These are phyloP conservation scores for Cnemophilus loriae DNA, from an alignment of 2,113 vertebrate species.

Conservation along the genomic window DNA sequence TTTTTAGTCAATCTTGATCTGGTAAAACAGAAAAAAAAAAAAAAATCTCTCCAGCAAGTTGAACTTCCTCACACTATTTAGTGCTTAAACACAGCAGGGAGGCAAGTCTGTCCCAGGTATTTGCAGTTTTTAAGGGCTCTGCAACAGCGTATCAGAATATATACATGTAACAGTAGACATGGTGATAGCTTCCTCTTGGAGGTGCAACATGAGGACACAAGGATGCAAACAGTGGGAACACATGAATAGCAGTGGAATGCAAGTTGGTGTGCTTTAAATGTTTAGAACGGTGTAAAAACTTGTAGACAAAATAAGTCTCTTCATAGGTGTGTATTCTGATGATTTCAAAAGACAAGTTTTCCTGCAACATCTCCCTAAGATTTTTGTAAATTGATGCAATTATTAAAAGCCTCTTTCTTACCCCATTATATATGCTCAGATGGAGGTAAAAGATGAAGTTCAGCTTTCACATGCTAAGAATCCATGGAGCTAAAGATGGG, in stretches of 20 bases:
- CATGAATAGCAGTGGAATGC: neutral
- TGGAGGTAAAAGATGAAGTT: neutral
- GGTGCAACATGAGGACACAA: neutral
- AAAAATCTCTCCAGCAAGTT: neutral
- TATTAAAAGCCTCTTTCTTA: neutral
- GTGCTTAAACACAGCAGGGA: constrained; percentile 12
- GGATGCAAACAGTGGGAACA: neutral
- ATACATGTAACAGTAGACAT: accelerated
- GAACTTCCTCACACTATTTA: neutral
- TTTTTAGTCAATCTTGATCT: constrained; percentile 18
- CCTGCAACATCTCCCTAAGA: neutral
- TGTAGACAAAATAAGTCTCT: neutral
- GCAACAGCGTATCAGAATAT: neutral
- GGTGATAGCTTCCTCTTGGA: neutral
- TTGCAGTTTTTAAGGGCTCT: neutral
- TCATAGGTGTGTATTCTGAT: neutral
- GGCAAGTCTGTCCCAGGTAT: neutral
- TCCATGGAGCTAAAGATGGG: neutral
- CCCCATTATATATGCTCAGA: neutral
- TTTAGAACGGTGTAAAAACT: neutral
- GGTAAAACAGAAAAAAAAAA: neutral
- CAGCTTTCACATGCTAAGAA: neutral
- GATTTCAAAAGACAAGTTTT: neutral
- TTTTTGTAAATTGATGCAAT: neutral
- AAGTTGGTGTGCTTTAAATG: neutral